Evolutionary conservation across 2,888 invertebrate species (phyloP), one percentile per base, ranked within the genome.

Genomic region (Tetranychus truncatus): DNA sequence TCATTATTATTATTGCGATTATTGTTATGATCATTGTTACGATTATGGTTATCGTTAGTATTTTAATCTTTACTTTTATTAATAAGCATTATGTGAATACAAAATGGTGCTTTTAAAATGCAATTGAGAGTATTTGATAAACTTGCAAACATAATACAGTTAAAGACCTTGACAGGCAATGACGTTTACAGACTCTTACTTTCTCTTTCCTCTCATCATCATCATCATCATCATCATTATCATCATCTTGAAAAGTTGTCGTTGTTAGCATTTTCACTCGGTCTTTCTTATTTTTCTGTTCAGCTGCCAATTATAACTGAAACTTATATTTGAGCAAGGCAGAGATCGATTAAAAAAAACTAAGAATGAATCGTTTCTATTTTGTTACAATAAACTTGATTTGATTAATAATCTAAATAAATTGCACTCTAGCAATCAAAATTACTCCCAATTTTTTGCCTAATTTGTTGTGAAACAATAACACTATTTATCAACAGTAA

Each of bases 311-410:
- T 55, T 55, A 55, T 55, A 55, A 55, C 55, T 55, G 34, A 2
- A 15, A 55, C 55, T 55, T 55, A 15, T 55, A 55, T 55, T 34
- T 34, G 34, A 34, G 34, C 34, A 34, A 34, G 34, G 45, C n/a
- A 45, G 24, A 34, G 24, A 21, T 66, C n/a, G 34, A 72, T n/a
- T 72, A 20, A 74, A 46, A 75, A n/a, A 9, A 46, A 75, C 55
- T 55, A 15, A 15, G 15, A 55, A 55, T 55, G 1, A 15, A 15
- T 15, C 9, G 55, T 55, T 15, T 46, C 46, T 55, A 55, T 5
- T 55, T 9, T 55, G 3, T 34, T 34, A 34, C 34, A 34, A 34
- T 34, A 34, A 34, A 34, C 34, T 34, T 34, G 34, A 34, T 34
- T 34, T 34, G 34, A 34, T 34, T 34, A 34, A 34, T 34, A 34